Conservation (phyloP, 2,113 vertebrate species). For the Grammomys dolichurus region DNA sequence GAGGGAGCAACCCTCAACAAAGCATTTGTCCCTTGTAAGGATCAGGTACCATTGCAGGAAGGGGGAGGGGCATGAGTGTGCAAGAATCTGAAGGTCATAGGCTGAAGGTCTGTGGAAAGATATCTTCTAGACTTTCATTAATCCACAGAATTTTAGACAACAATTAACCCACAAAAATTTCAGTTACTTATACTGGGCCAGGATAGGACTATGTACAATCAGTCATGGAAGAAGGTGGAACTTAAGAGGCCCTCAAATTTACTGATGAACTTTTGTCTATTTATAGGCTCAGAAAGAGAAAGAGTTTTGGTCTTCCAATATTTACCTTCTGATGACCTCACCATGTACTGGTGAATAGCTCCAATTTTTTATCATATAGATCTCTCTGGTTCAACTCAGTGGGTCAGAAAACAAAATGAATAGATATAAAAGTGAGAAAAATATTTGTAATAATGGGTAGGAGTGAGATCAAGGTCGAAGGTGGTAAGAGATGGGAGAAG, state of each 20-base stretch:
- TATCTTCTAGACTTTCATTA: not conserved
- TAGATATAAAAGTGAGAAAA: not conserved
- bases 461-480: not conserved
- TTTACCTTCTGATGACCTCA: too few species aligned
- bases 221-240: not conserved
- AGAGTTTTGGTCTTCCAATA: not conserved
- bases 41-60: not conserved
- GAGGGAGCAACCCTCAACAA: not conserved
- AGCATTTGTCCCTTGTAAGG: not conserved
- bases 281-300: not conserved
- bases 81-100: not conserved
- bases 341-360: not conserved
- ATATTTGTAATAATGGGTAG: not conserved
- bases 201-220: not conserved
- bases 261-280: not conserved
- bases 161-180: not conserved
- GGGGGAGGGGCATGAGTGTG: not conserved
- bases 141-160: not conserved
- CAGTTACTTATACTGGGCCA: not conserved
- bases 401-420: not conserved
- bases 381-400: not conserved
- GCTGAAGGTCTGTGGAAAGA: not conserved
- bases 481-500: not conserved
- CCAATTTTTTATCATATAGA: not conserved
- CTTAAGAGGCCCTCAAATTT: not conserved